Base-by-base conservation (phyloP, 2,797 vertebrate species). In the Saxicola maurus region DNA sequence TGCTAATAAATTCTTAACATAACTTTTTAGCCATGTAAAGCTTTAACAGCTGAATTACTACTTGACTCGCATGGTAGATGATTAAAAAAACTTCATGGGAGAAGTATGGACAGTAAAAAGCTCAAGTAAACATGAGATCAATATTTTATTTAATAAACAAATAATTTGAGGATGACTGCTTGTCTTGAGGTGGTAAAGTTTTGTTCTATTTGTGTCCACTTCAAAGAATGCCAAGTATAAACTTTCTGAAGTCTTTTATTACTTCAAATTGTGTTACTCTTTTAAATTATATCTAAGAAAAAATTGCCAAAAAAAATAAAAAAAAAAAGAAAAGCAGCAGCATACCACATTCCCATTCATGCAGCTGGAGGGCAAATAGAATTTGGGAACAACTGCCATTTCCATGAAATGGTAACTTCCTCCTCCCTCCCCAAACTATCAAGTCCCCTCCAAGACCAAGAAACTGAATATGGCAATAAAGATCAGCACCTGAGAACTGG, bases 1-100 rank as follows among this genome's bases (percentile, higher is more conserved):
- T 78, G 64, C 67, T 91, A 93, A 93, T 86, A 94, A 93, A 91
- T 92, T 83, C 77, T 91, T 95, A 78, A 82, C 49, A 46, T 78
- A 87, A 83, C 55, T 81, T 83, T 89, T 91, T 37, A 60, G 31
- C 66, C 42, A 62, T 45, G 37, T 64, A 25, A 86, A 83, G 21
- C 1, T 82, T 90, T 82, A 93, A 67, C 45, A 81, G 69, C 27
- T 75, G n/a, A 85, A 85, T 78, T 87, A 84, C 52, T 80, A 48
- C 33, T 79, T 89, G 53, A 61, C 57, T 93, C 25, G 45, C 23
- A 67, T 2, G 2, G 53, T 48, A 91, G 60, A 59, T 48, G 19
- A 81, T 25, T 81, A 69, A 75, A 83, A 90, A 91, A 45, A 48
- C 31, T 68, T 87, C 14, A 66, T 14, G 5, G 19, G 20, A 92